Evolutionary conservation across 2,113 vertebrate genomes (phyloP).

Genomic region (Argyrosomus japonicus): DNA sequence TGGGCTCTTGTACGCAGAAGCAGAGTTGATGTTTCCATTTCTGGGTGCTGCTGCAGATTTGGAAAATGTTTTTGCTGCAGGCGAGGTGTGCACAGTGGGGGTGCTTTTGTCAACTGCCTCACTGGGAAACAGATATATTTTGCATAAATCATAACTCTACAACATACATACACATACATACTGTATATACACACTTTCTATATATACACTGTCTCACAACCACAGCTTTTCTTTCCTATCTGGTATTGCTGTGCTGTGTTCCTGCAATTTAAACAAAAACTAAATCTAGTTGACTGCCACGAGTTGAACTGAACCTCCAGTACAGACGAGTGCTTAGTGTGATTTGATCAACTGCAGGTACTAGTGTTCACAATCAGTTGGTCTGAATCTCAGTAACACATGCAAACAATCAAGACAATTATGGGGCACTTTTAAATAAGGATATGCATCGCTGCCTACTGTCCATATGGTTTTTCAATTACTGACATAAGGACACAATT

Average conservation of each 20-base stretch:
- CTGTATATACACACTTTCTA: not conserved
- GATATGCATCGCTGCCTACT: constrained; percentile 23
- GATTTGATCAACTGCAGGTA: not conserved
- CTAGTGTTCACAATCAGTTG: constrained; percentile 28
- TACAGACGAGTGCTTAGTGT: not conserved
- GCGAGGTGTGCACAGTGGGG: constrained; percentile 55
- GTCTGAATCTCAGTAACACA: constrained; percentile 50
- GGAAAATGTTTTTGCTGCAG: constrained; percentile 76
- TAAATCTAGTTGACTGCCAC: too few species aligned
- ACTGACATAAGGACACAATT: constrained; percentile 56
- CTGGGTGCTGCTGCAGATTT: constrained; percentile 71
- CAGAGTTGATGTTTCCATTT: constrained; percentile 69
- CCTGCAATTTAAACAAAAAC: not conserved
- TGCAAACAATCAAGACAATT: constrained; percentile 63
- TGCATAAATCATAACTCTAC: constrained; percentile 9
- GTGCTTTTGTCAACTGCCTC: constrained; percentile 79
- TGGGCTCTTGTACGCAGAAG: constrained; percentile 65
- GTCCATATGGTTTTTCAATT: constrained; percentile 52
- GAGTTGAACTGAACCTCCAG: not conserved
- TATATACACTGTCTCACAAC: too few species aligned
- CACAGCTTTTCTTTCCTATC: not conserved
- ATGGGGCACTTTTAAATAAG: constrained; percentile 40
- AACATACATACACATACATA: not conserved
- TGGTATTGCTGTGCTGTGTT: not conserved
- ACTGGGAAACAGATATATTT: constrained; percentile 71